phyloP scores from a whole-genome alignment of 1,140 invertebrate species.

The Drosophila parabipectinata region DNA sequence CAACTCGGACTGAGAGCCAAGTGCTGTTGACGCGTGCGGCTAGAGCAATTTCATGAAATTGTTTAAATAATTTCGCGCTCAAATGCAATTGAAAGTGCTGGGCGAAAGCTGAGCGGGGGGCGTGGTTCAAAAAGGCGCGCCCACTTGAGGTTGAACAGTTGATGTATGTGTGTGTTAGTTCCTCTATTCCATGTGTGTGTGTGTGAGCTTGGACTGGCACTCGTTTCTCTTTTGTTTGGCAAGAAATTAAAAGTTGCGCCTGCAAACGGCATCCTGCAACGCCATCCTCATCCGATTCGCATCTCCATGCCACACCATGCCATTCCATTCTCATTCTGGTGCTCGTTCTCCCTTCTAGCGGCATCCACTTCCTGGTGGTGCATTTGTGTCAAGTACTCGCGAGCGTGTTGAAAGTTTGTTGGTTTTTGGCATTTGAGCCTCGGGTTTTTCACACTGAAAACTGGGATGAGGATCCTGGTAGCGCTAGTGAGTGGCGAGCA shows the following conservation, averaged over 20 bases:
- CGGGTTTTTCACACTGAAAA: conserved; percentile 50
- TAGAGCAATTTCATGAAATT: conserved; percentile 79
- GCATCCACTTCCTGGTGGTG: conserved; percentile 51
- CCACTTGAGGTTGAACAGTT: conserved; percentile 65
- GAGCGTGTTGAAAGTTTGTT: conserved; percentile 73
- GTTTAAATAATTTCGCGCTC: conserved; percentile 82
- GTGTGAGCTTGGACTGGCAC: conserved; percentile 48
- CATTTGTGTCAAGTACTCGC: conserved; percentile 76
- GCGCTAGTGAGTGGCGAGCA: conserved; percentile 10
- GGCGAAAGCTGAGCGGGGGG: not conserved
- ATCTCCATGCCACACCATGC: conserved; percentile 1
- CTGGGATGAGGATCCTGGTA: conserved; percentile 21
- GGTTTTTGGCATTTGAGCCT: conserved; percentile 71
- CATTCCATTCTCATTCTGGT: conserved; percentile 22
- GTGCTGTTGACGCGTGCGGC: conserved; percentile 80
- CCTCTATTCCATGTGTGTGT: conserved; percentile 1
- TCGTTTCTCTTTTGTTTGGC: conserved; percentile 70
- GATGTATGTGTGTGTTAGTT: conserved; percentile 34
- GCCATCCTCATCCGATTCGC: conserved; percentile 36
- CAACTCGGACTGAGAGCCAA: conserved; percentile 61
- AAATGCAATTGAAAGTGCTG: conserved; percentile 76
- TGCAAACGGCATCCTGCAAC: conserved; percentile 67
- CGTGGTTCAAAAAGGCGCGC: conserved; percentile 42
- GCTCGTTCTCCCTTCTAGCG: conserved; percentile 11
- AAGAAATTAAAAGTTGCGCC: conserved; percentile 78